Evolutionary conservation across 2,113 vertebrate genomes (phyloP).

Genomic region (Pteropus alecto): DNA sequence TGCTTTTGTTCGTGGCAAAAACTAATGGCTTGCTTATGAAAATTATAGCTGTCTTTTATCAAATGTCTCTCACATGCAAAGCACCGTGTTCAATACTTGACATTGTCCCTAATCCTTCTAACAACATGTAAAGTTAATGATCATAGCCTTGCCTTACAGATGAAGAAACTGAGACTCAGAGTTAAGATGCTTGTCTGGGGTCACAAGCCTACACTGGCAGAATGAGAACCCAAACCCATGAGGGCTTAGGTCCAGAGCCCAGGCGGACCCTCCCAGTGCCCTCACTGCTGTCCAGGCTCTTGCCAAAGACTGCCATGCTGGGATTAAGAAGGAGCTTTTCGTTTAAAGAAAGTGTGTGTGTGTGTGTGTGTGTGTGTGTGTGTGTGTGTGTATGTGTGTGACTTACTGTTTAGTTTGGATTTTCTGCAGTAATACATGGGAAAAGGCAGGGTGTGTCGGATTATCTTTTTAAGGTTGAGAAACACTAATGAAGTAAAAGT

Average conservation of each 20-base stretch:
- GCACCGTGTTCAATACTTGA: background rate
- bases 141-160: background rate
- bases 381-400: no score
- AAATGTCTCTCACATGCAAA: background rate
- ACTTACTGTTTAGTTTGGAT: background rate
- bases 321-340: background rate
- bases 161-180: background rate
- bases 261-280: background rate
- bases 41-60: conserved; percentile 36
- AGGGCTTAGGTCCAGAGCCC: background rate
- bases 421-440: background rate
- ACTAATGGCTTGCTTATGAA: conserved; percentile 43
- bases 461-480: background rate
- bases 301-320: background rate
- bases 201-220: background rate
- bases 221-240: background rate
- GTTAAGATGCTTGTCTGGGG: background rate
- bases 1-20: background rate
- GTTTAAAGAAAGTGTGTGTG: background rate
- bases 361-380: background rate
- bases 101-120: background rate
- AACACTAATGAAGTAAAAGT: background rate
- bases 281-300: background rate
- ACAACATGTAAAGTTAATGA: background rate
- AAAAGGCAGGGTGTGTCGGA: background rate